Percentiles rank a stretch among this genome's conserved stretches.
phyloP scores from a whole-genome alignment of 2,113 vertebrate species.

The Hyperoodon ampullatus region DNA sequence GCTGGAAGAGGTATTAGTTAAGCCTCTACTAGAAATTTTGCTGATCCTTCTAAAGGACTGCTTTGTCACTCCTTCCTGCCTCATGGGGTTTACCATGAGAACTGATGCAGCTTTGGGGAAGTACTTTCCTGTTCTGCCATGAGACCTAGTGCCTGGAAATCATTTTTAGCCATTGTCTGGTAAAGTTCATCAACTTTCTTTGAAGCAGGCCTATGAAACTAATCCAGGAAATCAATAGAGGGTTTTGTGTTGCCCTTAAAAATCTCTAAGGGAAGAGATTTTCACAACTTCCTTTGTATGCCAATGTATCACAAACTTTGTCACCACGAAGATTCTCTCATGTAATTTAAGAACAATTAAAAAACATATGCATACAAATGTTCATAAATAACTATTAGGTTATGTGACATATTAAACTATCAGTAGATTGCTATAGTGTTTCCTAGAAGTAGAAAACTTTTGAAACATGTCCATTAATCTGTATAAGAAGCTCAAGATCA shows the following conservation, averaged over 20 bases:
- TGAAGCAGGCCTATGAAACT: constrained; percentile 5
- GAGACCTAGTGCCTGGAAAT: constrained; percentile 23
- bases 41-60: not conserved
- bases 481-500: not conserved
- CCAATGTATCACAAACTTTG: not conserved
- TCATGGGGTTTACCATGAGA: not conserved
- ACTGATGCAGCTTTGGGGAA: not conserved
- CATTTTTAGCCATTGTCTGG: constrained; percentile 53
- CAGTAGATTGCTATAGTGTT: not conserved
- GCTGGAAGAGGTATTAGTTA: not conserved
- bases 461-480: not conserved
- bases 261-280: not conserved
- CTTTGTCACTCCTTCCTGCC: not conserved
- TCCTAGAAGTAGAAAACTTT: not conserved
- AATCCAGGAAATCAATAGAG: constrained; percentile 28
- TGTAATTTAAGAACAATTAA: constrained; percentile 46
- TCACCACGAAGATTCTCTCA: not conserved
- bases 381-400: not conserved
- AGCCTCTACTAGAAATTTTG: not conserved
- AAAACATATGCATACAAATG: not conserved
- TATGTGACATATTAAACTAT: not conserved
- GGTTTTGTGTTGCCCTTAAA: constrained; percentile 1
- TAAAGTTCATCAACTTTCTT: constrained; percentile 39
- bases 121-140: not conserved
- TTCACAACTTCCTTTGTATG: constrained; percentile 29